Conservation (phyloP, 2,888 invertebrate genomes). For the Kryphioiulus occultus region DNA sequence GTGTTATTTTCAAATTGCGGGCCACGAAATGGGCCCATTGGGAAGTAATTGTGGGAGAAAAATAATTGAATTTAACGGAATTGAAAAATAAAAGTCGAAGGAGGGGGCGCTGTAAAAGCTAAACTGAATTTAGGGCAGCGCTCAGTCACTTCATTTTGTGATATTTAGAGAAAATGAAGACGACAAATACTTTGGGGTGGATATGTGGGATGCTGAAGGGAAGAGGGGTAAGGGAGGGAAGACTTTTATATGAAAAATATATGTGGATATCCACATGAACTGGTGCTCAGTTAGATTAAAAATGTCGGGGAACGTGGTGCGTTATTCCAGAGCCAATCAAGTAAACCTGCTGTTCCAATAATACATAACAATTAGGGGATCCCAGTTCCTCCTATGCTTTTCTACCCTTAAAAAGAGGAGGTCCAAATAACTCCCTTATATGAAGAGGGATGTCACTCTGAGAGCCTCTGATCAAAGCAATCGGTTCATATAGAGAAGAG, state of each 20-base stretch:
- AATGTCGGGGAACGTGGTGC: constrained; percentile 5
- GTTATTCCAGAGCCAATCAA: constrained; percentile 30
- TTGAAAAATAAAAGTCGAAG: constrained; percentile 20
- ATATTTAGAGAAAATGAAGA: constrained; percentile 41
- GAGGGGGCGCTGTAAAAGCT: not conserved
- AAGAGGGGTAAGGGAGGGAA: not conserved
- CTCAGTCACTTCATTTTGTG: not conserved
- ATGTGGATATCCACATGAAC: not conserved
- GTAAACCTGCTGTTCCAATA: constrained; percentile 39
- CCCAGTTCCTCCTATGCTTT: not conserved
- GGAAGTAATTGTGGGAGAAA: not conserved
- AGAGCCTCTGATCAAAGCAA: constrained; percentile 43
- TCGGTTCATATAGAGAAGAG: constrained; percentile 42
- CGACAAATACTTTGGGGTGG: not conserved
- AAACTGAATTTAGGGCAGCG: not conserved
- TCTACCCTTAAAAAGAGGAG: constrained; percentile 31
- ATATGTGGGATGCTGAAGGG: not conserved
- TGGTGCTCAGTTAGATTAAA: constrained; percentile 22
- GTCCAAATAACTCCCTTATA: not conserved
- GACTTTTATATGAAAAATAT: constrained; percentile 3
- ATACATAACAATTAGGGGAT: constrained; percentile 41
- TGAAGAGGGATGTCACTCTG: constrained; percentile 43
- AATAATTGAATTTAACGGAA: constrained; percentile 40
- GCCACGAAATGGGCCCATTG: not conserved
- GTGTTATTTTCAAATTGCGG: not conserved